Conservation (phyloP, 2,797 vertebrate genomes). For the Benthosema pterotum region DNA sequence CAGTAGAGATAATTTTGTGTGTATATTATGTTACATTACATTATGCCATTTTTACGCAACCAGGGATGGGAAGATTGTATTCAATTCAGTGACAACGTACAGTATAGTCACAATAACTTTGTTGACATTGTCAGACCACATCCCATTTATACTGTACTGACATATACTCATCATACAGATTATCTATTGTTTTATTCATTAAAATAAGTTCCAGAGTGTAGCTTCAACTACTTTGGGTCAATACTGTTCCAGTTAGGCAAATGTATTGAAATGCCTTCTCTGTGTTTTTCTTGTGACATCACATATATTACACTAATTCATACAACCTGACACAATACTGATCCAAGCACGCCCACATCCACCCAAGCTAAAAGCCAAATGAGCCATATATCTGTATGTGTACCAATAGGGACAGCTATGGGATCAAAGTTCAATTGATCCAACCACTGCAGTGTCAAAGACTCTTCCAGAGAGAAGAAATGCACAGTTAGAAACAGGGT, state of each 20-base stretch:
- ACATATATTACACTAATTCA: background rate
- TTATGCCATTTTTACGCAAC: background rate
- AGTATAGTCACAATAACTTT: too few relatives aligned
- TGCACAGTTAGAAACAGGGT: background rate
- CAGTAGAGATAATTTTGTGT: slow-evolving; percentile 13
- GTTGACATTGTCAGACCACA: too few relatives aligned
- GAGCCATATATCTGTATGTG: background rate
- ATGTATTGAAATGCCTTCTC: too few relatives aligned
- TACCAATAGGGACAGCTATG: background rate
- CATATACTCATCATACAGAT: too few relatives aligned
- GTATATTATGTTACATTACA: slow-evolving; percentile 15
- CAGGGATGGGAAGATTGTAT: too few relatives aligned
- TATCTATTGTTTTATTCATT: too few relatives aligned
- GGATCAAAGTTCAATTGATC: slow-evolving; percentile 31
- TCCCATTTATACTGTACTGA: too few relatives aligned
- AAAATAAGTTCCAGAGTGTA: too few relatives aligned
- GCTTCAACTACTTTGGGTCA: too few relatives aligned
- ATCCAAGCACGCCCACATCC: background rate
- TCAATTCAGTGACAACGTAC: too few relatives aligned
- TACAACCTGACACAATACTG: background rate
- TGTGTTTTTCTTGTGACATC: too few relatives aligned
- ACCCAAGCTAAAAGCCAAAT: slow-evolving; percentile 2
- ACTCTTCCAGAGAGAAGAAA: slow-evolving; percentile 2
- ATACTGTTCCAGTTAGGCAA: too few relatives aligned
- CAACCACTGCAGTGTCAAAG: background rate